These are phyloP conservation scores for Halichoerus grypus DNA, from an alignment of 2,113 vertebrate genomes.

Conservation along the genomic window DNA sequence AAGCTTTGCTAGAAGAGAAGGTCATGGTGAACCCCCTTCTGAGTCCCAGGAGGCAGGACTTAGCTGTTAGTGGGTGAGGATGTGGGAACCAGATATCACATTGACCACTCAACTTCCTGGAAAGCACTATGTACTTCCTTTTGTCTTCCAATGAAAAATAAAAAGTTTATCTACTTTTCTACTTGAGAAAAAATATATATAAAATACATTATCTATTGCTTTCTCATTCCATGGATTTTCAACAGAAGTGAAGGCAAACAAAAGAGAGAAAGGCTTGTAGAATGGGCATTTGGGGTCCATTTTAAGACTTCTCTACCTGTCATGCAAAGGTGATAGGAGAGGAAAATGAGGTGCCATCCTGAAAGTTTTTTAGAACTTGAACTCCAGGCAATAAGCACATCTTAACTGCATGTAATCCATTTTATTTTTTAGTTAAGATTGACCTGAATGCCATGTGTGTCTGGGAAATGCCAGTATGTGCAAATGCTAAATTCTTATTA, in stretches of 20 bases:
- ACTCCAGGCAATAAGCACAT: fast-evolving
- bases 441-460: background rate
- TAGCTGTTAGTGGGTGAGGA: too few relatives aligned
- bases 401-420: background rate
- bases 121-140: background rate
- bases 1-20: background rate
- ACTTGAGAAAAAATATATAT: background rate
- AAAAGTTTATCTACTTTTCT: background rate
- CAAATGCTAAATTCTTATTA: background rate
- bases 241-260: background rate
- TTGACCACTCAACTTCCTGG: background rate
- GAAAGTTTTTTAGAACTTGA: background rate
- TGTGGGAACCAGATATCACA: fast-evolving
- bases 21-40: fast-evolving
- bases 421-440: background rate
- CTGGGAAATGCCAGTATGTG: background rate
- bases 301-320: background rate
- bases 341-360: background rate
- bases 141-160: background rate
- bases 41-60: too few relatives aligned
- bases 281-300: background rate
- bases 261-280: background rate
- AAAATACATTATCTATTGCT: background rate
- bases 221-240: background rate
- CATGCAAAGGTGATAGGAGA: fast-evolving